A percentile compares a stretch with the other conserved stretches of the same genome.
Evolutionary conservation across 1,140 invertebrate genomes (phyloP).

Genomic region (Drosophila ambigua): DNA sequence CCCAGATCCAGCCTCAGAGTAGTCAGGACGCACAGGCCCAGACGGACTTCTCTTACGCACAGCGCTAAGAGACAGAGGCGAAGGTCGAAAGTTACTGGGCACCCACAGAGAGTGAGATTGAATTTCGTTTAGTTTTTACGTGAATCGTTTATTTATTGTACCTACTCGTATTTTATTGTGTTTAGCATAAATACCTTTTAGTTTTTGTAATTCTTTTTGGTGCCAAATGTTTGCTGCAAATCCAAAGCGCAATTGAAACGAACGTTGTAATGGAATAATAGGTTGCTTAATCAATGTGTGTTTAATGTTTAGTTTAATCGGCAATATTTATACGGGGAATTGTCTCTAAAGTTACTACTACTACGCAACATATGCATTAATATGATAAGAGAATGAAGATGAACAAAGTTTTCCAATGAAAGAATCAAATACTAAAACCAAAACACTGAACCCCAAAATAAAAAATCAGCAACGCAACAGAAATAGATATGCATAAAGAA

Average conservation of each 20-base stretch:
- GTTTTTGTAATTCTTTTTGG: constrained; percentile 54
- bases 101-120: constrained; percentile 60
- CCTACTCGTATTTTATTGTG: constrained; percentile 1
- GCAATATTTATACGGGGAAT: constrained; percentile 46
- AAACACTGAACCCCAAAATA: constrained; percentile 67
- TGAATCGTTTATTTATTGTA: constrained; percentile 44
- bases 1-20: constrained; percentile 11
- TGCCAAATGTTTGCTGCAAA: constrained; percentile 68
- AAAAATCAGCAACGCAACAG: constrained; percentile 47
- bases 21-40: constrained; percentile 68
- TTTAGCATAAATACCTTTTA: constrained; percentile 20
- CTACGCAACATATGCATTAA: constrained; percentile 20
- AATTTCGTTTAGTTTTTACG: constrained; percentile 30
- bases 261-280: constrained; percentile 63
- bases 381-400: constrained; percentile 50
- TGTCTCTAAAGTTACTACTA: constrained; percentile 75
- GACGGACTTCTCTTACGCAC: constrained; percentile 66
- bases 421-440: constrained; percentile 70
- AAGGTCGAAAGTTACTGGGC: neutral
- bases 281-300: constrained; percentile 51
- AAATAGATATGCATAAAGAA: constrained; percentile 22
- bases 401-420: constrained; percentile 30
- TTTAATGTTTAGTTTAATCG: constrained; percentile 26
- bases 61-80: constrained; percentile 29
- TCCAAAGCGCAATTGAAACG: constrained; percentile 65